A percentile compares a stretch with the other conserved stretches of the same genome.
These are phyloP conservation scores for Andrena dorsata DNA, from an alignment of 2,888 invertebrate species.

Conservation along the genomic window DNA sequence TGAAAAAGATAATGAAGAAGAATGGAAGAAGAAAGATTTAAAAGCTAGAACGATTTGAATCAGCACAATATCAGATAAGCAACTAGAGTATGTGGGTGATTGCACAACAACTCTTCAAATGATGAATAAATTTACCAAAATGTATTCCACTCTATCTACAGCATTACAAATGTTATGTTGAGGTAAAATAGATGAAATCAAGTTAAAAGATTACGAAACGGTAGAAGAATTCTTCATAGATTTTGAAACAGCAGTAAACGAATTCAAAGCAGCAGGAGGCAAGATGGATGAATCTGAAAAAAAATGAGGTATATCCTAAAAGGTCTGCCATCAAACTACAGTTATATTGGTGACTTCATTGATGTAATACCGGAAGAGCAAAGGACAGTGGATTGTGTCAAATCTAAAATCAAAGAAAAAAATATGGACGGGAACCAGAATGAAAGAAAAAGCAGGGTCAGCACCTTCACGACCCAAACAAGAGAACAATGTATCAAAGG, in stretches of 20 bases:
- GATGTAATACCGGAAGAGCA: conserved; percentile 66
- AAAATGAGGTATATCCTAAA: conserved; percentile 69
- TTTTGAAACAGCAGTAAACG: conserved; percentile 68
- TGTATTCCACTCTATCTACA: conserved; percentile 62
- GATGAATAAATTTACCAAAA: conserved; percentile 63
- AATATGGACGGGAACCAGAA: conserved; percentile 13
- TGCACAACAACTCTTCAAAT: conserved; percentile 32
- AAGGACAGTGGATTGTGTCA: conserved; percentile 71
- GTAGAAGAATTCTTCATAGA: conserved; percentile 59
- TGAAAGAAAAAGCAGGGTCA: neutral
- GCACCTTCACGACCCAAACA: neutral
- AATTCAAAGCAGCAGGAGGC: conserved; percentile 67
- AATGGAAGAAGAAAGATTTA: neutral
- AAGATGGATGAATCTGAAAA: conserved; percentile 66
- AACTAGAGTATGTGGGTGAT: too few relatives aligned
- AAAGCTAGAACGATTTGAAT: too few relatives aligned
- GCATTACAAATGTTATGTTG: conserved; percentile 55
- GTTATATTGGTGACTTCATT: conserved; percentile 71
- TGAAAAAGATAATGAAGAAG: neutral
- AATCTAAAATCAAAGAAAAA: conserved; percentile 63
- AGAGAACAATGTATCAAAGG: neutral
- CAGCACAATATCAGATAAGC: too few relatives aligned
- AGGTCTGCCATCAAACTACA: conserved; percentile 66
- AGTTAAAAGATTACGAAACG: conserved; percentile 57
- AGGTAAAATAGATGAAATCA: conserved; percentile 54